Percentiles rank a stretch among this genome's conserved stretches.
These are phyloP conservation scores for Akabosia matsudoensis DNA, from an alignment of 1,140 invertebrate species.

Conservation along the genomic window DNA sequence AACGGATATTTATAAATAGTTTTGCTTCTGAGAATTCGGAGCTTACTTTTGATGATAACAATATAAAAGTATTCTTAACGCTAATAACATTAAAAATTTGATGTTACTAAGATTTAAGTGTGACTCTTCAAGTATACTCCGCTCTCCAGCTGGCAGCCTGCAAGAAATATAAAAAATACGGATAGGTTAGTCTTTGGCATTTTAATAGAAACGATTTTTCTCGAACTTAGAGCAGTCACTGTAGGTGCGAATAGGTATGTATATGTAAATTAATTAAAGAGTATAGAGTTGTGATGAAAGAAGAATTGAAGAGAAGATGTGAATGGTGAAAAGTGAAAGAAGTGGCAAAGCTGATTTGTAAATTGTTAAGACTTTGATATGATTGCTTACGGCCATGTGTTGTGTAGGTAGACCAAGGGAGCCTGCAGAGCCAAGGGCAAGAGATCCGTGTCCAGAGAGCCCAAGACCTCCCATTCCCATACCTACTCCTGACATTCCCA, in stretches of 20 bases:
- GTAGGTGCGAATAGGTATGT: too few relatives aligned
- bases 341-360: neutral
- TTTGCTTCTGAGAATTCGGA: slow-evolving; percentile 3
- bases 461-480: slow-evolving; percentile 46
- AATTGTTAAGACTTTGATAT: neutral
- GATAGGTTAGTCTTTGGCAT: too few relatives aligned
- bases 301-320: neutral
- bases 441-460: slow-evolving; percentile 42
- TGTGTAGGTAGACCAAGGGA: slow-evolving; percentile 38
- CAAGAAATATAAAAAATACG: neutral
- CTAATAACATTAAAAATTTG: neutral
- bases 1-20: neutral
- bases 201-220: too few relatives aligned
- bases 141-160: slow-evolving; percentile 9
- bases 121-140: slow-evolving; percentile 22
- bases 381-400: slow-evolving; percentile 41
- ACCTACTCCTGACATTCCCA: slow-evolving; percentile 43
- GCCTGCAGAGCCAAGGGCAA: slow-evolving; percentile 41
- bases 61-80: slow-evolving; percentile 7
- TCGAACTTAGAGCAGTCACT: neutral
- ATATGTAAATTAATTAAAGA: neutral
- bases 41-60: neutral
- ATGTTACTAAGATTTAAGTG: neutral
- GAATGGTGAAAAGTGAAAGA: neutral
- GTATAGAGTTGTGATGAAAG: neutral